Conservation (phyloP, 2,113 vertebrate species). For the Phalacrocorax carbo region DNA sequence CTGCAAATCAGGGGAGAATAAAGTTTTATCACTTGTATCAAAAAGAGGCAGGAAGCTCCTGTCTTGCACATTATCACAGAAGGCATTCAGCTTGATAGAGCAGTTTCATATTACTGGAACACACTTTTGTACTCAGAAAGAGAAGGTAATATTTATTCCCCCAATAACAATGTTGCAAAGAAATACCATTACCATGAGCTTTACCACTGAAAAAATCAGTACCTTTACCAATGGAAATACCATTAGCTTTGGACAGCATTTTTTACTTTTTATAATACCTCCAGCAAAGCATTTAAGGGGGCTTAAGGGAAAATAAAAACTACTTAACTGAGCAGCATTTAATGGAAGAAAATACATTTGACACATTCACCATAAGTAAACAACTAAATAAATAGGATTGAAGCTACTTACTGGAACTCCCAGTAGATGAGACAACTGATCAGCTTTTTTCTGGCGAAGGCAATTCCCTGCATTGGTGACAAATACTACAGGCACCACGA, state of each 20-base stretch:
- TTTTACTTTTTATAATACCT: background rate
- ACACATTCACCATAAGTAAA: background rate
- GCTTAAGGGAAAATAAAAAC: background rate
- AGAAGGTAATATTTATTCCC: background rate
- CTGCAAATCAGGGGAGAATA: too few species aligned
- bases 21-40: background rate
- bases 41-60: background rate
- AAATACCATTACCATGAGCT: background rate
- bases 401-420: conserved; percentile 80
- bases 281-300: background rate
- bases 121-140: background rate
- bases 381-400: background rate
- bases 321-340: background rate
- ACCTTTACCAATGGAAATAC: background rate
- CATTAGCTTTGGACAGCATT: background rate
- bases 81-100: background rate
- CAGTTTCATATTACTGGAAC: background rate
- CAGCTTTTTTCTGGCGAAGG: conserved; percentile 82
- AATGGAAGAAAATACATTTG: background rate
- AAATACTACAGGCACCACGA: conserved; percentile 87
- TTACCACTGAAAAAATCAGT: background rate
- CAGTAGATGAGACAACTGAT: conserved; percentile 83
- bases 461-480: conserved; percentile 92
- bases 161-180: background rate
- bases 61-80: background rate